phyloP scores from a whole-genome alignment of 1,140 invertebrate species.

The Drosophila tristis region DNA sequence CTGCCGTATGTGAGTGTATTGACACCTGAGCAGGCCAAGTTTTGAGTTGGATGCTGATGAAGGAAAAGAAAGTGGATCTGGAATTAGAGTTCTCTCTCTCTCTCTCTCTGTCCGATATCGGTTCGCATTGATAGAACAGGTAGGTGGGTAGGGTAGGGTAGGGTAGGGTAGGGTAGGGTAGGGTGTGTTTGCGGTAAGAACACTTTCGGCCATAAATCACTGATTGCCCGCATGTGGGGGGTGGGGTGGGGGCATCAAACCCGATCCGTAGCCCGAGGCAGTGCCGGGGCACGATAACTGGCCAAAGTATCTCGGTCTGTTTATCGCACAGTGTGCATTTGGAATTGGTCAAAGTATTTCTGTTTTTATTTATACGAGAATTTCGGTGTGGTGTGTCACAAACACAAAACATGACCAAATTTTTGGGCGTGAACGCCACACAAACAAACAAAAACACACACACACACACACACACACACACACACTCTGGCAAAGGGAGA shows the following conservation, averaged over 20 bases:
- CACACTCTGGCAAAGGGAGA: no score
- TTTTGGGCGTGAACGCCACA: constrained; percentile 74
- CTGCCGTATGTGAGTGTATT: constrained; percentile 66
- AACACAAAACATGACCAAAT: constrained; percentile 78
- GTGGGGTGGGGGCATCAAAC: no score
- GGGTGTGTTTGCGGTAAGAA: constrained; percentile 21
- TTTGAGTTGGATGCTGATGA: constrained; percentile 6
- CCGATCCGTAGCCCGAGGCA: constrained; percentile 47
- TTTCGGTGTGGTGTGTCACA: constrained; percentile 53
- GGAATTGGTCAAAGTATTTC: constrained; percentile 76
- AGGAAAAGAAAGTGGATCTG: constrained; percentile 31
- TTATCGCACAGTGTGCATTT: constrained; percentile 66
- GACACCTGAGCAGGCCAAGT: constrained; percentile 72
- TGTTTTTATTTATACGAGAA: constrained; percentile 52
- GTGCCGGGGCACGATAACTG: constrained; percentile 63
- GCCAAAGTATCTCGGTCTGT: constrained; percentile 57
- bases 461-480: constrained; percentile 14
- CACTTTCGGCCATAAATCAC: constrained; percentile 72
- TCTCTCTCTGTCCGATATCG: background rate
- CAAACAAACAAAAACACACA: constrained; percentile 6
- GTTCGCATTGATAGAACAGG: constrained; percentile 30
- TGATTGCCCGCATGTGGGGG: constrained; percentile 4
- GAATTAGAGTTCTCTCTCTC: constrained; percentile 14
- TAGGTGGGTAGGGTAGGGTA: constrained; percentile 36
- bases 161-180: constrained; percentile 36